A percentile compares a stretch with the other conserved stretches of the same genome.
phyloP scores from a whole-genome alignment of 1,140 invertebrate species.

The Rhopalosiphum padi region DNA sequence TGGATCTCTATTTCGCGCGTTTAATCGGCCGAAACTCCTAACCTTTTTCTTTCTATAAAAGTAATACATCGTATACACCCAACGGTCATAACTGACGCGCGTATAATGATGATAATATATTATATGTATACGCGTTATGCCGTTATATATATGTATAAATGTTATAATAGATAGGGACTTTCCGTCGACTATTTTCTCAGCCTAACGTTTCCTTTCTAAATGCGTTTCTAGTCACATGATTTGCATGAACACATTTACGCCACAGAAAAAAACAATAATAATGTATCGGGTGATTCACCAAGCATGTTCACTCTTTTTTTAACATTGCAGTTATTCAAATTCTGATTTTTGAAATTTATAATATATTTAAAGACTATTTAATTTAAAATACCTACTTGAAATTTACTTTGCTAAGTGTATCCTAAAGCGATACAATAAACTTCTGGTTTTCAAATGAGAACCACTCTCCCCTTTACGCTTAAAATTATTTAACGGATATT shows the following conservation, averaged over 20 bases:
- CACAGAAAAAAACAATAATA: too few relatives aligned
- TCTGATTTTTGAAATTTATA: too few relatives aligned
- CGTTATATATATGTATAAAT: neutral
- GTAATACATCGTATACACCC: neutral
- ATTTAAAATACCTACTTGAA: too few relatives aligned
- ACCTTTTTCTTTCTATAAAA: neutral
- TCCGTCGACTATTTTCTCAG: neutral
- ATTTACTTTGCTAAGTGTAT: too few relatives aligned
- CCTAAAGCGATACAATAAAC: too few relatives aligned
- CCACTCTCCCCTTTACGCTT: too few relatives aligned
- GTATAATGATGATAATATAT: neutral
- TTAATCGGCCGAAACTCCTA: neutral
- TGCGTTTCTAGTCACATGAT: neutral
- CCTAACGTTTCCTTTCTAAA: neutral
- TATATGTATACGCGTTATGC: neutral
- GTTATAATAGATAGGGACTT: neutral
- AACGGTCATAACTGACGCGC: neutral
- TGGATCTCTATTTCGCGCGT: constrained; percentile 4
- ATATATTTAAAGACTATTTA: too few relatives aligned
- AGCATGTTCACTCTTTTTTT: too few relatives aligned
- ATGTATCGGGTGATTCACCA: too few relatives aligned
- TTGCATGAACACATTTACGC: neutral
- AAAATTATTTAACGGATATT: too few relatives aligned
- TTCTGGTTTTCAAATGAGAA: too few relatives aligned
- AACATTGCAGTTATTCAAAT: too few relatives aligned